Percentiles rank a stretch among this genome's conserved stretches.
phyloP scores from a whole-genome alignment of 2,888 invertebrate species.

The Crocallis elinguaria region DNA sequence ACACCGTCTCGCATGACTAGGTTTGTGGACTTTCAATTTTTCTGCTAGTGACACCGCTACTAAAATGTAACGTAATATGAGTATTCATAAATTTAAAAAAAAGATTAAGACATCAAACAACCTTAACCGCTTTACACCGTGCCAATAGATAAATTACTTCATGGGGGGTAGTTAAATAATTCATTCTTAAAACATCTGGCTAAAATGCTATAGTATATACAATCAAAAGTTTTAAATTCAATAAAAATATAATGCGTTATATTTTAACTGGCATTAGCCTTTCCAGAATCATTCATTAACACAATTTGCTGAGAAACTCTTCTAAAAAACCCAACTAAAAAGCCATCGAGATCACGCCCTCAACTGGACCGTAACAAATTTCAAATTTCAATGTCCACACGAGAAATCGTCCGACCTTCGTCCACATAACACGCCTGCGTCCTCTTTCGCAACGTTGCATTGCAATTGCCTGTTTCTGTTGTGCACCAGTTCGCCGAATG shows the following conservation, averaged over 20 bases:
- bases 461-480: constrained; percentile 59
- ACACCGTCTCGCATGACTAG: constrained; percentile 10
- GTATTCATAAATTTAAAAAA: too few species aligned
- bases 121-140: too few species aligned
- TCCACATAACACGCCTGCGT: constrained; percentile 69
- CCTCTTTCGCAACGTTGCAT: constrained; percentile 66
- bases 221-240: too few species aligned
- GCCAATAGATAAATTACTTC: too few species aligned
- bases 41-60: not conserved
- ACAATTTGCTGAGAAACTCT: not conserved
- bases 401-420: constrained; percentile 65
- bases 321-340: not conserved
- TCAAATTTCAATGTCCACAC: constrained; percentile 59
- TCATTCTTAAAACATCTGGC: too few species aligned
- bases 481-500: constrained; percentile 81
- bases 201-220: too few species aligned
- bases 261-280: too few species aligned
- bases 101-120: too few species aligned
- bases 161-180: too few species aligned
- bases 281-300: too few species aligned
- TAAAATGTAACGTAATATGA: not conserved
- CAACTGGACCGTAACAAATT: constrained; percentile 57
- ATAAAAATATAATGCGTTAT: too few species aligned
- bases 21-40: not conserved
- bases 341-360: constrained; percentile 21